Evolutionary conservation across 2,888 invertebrate species (phyloP).

Genomic region (Molorchus minor): DNA sequence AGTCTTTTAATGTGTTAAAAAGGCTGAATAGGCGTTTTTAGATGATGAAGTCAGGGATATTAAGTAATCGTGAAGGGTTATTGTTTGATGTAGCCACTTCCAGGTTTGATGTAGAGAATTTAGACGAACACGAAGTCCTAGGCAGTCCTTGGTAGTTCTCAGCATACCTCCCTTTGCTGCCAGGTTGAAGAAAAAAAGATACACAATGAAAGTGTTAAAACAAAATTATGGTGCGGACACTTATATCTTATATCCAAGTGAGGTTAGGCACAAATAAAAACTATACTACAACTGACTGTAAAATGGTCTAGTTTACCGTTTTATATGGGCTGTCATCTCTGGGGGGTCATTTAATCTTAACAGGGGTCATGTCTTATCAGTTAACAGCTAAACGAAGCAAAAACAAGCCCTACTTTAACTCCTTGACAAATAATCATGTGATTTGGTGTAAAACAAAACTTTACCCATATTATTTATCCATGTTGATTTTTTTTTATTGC

Average conservation of each 20-base stretch:
- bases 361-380: conserved; percentile 52
- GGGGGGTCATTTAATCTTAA: conserved; percentile 53
- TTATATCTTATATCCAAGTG: conserved; percentile 19
- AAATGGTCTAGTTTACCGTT: conserved; percentile 43
- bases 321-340: conserved; percentile 49
- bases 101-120: conserved; percentile 90
- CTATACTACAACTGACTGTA: conserved; percentile 15
- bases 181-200: conserved; percentile 52
- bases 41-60: conserved; percentile 82
- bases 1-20: conserved; percentile 41
- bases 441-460: too few relatives aligned
- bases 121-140: conserved; percentile 89
- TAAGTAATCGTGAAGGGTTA: conserved; percentile 86
- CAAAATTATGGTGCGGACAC: too few relatives aligned
- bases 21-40: conserved; percentile 65
- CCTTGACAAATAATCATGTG: conserved; percentile 45
- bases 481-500: conserved; percentile 1
- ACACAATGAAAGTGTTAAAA: conserved; percentile 62
- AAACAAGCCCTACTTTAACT: conserved; percentile 50
- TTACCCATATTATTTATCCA: neutral
- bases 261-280: conserved; percentile 20
- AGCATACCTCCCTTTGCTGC: conserved; percentile 61
- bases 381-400: conserved; percentile 50
- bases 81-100: conserved; percentile 95
- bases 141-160: conserved; percentile 81